Conservation (phyloP, 64 coral and sea anemone genomes). For the Acropora tenuis region DNA sequence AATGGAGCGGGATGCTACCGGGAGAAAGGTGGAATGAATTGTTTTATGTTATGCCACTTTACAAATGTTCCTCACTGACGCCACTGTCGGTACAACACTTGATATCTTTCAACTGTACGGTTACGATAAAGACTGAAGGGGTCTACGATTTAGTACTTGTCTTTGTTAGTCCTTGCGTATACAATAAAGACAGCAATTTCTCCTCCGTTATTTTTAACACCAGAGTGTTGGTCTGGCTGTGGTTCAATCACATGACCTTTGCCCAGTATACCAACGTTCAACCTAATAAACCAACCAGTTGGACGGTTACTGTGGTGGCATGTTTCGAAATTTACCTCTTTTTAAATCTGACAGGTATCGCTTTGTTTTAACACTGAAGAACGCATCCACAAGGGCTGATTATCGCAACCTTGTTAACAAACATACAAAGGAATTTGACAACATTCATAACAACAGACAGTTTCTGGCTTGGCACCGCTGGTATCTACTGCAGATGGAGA, state of each 20-base stretch:
- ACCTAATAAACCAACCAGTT: no score
- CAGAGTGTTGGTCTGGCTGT: no score
- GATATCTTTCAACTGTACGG: no score
- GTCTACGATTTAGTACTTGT: no score
- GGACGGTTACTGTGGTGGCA: background rate
- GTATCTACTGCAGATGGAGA: conserved; percentile 67
- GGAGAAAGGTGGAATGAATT: conserved; percentile 29
- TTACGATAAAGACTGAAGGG: no score
- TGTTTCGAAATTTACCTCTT: background rate
- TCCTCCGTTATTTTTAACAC: no score
- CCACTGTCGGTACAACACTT: background rate
- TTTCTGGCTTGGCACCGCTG: conserved; percentile 74
- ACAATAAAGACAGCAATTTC: no score
- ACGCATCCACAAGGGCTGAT: background rate
- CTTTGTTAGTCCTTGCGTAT: no score
- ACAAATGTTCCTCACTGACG: background rate
- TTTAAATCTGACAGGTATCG: background rate
- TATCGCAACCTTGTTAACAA: conserved; percentile 1
- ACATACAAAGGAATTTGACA: conserved; percentile 1
- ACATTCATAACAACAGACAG: conserved; percentile 40
- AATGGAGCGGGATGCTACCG: conserved; percentile 51
- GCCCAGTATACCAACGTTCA: no score
- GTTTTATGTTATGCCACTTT: background rate
- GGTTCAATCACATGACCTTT: no score
- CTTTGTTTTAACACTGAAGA: background rate